Base-by-base conservation (phyloP, 2,888 invertebrate species). In the Byasa hedistus region DNA sequence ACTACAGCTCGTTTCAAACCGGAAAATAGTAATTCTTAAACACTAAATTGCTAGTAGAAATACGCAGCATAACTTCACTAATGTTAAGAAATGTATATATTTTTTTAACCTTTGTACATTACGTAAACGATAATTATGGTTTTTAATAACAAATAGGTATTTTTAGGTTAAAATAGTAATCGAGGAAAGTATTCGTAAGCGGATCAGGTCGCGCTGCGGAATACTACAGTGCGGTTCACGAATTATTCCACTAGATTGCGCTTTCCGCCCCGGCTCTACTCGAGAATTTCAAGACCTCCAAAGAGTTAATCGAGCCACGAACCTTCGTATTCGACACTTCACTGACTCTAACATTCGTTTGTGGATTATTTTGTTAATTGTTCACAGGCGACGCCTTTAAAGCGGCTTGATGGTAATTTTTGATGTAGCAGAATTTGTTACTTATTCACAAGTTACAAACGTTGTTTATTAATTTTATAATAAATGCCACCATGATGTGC, bases 161-260 rank as follows among this genome's bases (percentile, higher is more conserved):
- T 57, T 64, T 36, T 58, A 36, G 12, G 39, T 59, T n/a, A 22
- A 60, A 60, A 27, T 60, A 55, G 52, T 57, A 69, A 61, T 64
- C 59, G 51, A 57, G 27, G 56, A 32, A 22, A 32, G 56, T 62
- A 61, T 44, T 58, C 54, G 62, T 55, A 58, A 59, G 36, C 15
- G 55, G 60, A 69, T 66, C 63, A 64, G 62, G 52, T 57, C 65
- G 48, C 57, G 60, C 68, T 72, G 72, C 69, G 55, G 72, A 69
- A 48, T 65, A 68, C 69, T 22, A 22, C 52, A 54, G 22, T 69
- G 63, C 67, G 71, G 65, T 64, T 69, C 66, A 69, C 74, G 70
- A 69, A 73, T 75, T 76, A 76, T 79, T 82, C 81, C 81, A 76
- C 76, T 75, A 76, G 78, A 77, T 70, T 77, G 77, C 75, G 73